These are phyloP conservation scores for Scopus umbretta DNA, from an alignment of 2,113 vertebrate genomes.

Conservation along the genomic window DNA sequence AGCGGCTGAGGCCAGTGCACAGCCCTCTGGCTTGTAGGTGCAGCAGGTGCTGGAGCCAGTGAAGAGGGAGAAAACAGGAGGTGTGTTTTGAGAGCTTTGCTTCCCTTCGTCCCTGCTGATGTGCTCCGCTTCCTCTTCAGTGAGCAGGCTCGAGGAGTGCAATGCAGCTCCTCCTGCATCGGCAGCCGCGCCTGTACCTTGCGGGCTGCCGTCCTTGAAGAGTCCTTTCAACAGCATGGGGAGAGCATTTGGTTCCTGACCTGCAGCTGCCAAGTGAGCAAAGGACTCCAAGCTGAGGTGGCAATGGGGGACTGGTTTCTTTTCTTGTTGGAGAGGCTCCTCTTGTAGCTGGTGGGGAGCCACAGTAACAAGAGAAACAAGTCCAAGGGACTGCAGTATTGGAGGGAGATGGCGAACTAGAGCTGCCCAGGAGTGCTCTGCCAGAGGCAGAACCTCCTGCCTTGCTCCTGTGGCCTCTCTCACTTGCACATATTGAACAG, in stretches of 20 bases:
- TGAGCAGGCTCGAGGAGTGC: background rate
- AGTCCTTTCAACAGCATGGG: background rate
- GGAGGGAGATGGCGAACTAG: background rate
- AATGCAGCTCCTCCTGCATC: background rate
- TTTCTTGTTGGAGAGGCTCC: background rate
- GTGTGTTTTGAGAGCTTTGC: background rate
- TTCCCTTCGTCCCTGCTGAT: background rate
- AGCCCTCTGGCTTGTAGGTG: background rate
- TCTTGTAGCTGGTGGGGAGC: background rate
- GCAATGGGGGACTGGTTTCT: background rate
- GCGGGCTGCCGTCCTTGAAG: background rate
- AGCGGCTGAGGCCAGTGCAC: background rate
- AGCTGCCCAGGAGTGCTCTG: background rate
- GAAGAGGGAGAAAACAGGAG: background rate
- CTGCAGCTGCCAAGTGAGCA: rapidly evolving
- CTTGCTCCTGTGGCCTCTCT: background rate
- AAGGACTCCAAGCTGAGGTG: background rate
- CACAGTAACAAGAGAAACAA: background rate
- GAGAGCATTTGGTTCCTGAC: background rate
- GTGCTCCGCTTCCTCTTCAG: background rate
- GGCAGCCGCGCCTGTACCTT: background rate
- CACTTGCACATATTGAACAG: background rate
- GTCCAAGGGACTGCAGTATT: background rate
- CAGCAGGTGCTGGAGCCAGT: background rate
- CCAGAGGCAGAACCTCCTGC: background rate